Percentiles rank a stretch among this genome's conserved stretches.
These are phyloP conservation scores for Gadopsis marmoratus DNA, from an alignment of 2,797 vertebrate genomes.

Conservation along the genomic window DNA sequence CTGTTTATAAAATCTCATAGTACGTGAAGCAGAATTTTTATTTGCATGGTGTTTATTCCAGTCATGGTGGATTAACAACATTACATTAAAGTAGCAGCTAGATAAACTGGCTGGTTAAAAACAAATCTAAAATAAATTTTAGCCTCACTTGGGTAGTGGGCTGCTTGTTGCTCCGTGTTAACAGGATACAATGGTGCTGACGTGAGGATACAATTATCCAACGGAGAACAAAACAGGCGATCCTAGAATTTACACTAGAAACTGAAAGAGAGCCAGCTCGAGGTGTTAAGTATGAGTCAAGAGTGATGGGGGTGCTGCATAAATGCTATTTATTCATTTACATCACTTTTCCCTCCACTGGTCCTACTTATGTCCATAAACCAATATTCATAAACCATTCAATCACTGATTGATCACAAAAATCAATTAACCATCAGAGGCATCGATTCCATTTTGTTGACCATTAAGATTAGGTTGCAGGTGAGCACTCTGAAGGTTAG, in stretches of 20 bases:
- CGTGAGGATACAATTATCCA: not conserved
- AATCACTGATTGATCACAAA: slow-evolving; percentile 15
- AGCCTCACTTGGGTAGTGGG: not conserved
- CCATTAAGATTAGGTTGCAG: slow-evolving; percentile 43
- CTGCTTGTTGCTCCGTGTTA: not conserved
- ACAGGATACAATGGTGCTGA: not conserved
- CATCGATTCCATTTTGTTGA: slow-evolving; percentile 44
- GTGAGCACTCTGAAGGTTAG: slow-evolving; percentile 46
- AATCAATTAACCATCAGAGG: slow-evolving; percentile 13
- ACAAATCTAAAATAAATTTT: not conserved
- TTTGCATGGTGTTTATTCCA: not conserved
- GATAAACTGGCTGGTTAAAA: not conserved
- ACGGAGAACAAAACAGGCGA: not conserved
- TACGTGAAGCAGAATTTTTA: not conserved
- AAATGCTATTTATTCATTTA: slow-evolving; percentile 1
- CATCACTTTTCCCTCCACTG: not conserved
- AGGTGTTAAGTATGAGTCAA: not conserved
- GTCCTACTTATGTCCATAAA: not conserved
- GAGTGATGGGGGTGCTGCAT: not conserved
- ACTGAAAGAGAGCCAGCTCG: not conserved
- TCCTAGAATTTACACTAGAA: not conserved
- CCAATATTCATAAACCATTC: slow-evolving; percentile 21
- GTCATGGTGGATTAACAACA: slow-evolving; percentile 4
- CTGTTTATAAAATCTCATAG: not conserved
- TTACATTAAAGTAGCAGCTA: not conserved